phyloP scores from a whole-genome alignment of 2,113 vertebrate genomes.

The Sphaerodactylus townsendi region DNA sequence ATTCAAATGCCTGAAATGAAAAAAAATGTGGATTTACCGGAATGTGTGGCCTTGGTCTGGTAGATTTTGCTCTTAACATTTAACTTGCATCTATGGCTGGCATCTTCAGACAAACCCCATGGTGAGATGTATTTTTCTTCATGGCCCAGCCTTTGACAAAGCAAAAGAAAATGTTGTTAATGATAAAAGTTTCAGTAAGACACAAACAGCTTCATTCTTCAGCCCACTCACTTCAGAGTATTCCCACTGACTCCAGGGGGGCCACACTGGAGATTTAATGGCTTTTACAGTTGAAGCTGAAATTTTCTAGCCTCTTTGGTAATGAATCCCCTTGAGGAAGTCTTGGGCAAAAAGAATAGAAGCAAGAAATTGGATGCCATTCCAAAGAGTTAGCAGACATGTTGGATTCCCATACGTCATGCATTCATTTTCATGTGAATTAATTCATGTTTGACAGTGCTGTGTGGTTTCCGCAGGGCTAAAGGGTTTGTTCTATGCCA shows the following conservation, averaged over 20 bases:
- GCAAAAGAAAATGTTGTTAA: background rate
- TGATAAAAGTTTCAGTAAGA: background rate
- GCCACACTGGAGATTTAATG: background rate
- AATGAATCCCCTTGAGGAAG: background rate
- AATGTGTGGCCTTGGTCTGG: no score
- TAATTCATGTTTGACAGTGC: conserved; percentile 37
- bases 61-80: no score
- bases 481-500: no score
- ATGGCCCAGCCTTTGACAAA: no score
- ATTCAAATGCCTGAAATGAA: background rate
- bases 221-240: background rate
- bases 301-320: background rate
- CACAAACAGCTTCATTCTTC: background rate
- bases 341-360: background rate
- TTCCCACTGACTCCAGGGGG: background rate
- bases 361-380: background rate
- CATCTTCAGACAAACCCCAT: no score
- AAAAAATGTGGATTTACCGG: no score
- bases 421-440: conserved; percentile 39
- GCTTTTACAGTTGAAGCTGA: background rate
- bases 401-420: background rate
- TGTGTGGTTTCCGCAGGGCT: conserved; percentile 31
- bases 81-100: no score
- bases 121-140: no score
- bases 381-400: background rate